These are phyloP conservation scores for Anadara kagoshimensis DNA, from an alignment of 1,140 invertebrate genomes.

Conservation along the genomic window DNA sequence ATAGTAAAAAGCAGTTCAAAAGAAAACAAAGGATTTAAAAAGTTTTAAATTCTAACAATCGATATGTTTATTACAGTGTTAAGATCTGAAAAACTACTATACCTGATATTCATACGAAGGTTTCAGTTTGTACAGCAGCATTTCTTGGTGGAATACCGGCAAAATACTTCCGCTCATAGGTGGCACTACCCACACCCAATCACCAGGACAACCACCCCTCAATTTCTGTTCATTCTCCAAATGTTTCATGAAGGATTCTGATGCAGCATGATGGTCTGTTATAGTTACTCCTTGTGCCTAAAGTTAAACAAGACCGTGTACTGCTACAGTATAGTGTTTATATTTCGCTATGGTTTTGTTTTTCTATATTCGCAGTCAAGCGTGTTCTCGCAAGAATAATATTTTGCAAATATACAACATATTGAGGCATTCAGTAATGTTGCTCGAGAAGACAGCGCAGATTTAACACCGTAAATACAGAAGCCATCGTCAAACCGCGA, in stretches of 20 bases:
- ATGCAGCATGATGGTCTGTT: constrained; percentile 94
- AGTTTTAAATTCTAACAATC: no score
- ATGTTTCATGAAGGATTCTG: constrained; percentile 95
- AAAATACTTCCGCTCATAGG: constrained; percentile 90
- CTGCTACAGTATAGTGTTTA: no score
- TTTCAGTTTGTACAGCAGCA: constrained; percentile 91
- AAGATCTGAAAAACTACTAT: constrained; percentile 15
- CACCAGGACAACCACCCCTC: constrained; percentile 92
- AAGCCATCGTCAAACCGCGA: no score
- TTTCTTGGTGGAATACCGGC: constrained; percentile 95
- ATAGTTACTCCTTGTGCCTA: constrained; percentile 89
- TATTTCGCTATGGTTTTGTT: no score
- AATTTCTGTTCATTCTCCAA: constrained; percentile 90
- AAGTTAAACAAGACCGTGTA: not conserved
- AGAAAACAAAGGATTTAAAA: no score
- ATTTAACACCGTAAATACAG: not conserved
- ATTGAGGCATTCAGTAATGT: not conserved
- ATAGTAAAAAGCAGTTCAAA: no score
- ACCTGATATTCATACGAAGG: constrained; percentile 87
- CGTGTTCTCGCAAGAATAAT: not conserved
- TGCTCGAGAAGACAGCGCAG: not conserved
- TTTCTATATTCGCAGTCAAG: no score
- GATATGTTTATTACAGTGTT: no score
- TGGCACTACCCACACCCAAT: constrained; percentile 98
- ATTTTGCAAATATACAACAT: not conserved